These are phyloP conservation scores for Tyrannus savana DNA, from an alignment of 2,113 vertebrate species.

Conservation along the genomic window DNA sequence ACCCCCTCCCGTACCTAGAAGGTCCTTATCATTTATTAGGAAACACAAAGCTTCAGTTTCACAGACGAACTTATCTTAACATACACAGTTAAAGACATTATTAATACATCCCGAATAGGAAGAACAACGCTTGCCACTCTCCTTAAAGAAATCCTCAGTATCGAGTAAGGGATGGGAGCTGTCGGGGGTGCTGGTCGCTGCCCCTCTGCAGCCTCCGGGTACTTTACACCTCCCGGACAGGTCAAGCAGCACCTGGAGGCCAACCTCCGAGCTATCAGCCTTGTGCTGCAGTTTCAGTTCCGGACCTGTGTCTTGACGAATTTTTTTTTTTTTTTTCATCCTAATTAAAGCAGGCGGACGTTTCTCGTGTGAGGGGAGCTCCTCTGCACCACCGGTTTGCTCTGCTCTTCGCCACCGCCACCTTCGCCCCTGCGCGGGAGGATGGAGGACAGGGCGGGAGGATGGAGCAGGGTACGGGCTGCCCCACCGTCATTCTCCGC, in stretches of 20 bases:
- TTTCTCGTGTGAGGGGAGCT: not conserved
- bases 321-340: not conserved
- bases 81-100: not conserved
- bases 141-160: not conserved
- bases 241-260: not conserved
- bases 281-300: not conserved
- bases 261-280: not conserved
- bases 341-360: not conserved
- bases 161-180: not conserved
- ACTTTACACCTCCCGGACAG: not conserved
- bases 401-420: not conserved
- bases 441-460: rapidly evolving
- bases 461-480: not conserved
- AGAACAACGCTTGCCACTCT: not conserved
- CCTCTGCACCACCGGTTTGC: not conserved
- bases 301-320: not conserved
- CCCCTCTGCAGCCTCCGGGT: not conserved
- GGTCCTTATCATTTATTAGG: not conserved
- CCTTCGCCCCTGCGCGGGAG: not conserved
- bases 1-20: not conserved
- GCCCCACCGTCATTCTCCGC: not conserved
- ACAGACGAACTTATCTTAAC: not conserved
- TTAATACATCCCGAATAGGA: not conserved
- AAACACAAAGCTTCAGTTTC: not conserved
- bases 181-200: not conserved